Evolutionary conservation across 2,797 vertebrate genomes (phyloP), one percentile per base, ranked within the genome.

Genomic region (Coluber constrictor): DNA sequence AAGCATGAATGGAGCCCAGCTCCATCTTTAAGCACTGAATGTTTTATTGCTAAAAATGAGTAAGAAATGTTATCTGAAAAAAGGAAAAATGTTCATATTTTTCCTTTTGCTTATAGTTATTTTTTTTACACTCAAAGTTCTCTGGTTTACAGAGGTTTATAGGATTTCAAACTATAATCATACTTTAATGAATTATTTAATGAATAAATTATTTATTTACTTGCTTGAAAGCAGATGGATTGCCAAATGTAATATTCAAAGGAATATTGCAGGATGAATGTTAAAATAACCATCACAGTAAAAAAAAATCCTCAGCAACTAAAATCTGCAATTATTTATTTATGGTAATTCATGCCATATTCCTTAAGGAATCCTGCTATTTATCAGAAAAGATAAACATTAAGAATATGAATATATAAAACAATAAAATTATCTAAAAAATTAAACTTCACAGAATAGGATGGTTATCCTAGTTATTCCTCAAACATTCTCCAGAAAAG

Each of bases 31-130:
- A 23, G n/a, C 92, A 83, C 43, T 94, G 59, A 4, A 10, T 56
- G 54, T 87, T 32, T 79, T 96, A 94, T 47, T 90, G 59, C n/a
- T 88, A 90, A 29, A 32, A 91, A 23, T n/a, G 74, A 87, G 16
- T 59, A 56, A 37, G 86, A 91, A 7, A 43, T 91, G 3, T 8
- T 4, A 91, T 47, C 20, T 92, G 0, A 90, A 4, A 66, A 89
- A 86, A 74, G 1, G 9, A 61, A 61, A 3, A 6, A 5, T 59
- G 6, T 20, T 83, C 88, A 9, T 0, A 0, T 1, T 90, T 89
- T 54, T 74, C 0, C 2, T 2, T 55, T 29, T 27, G 66, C 60
- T 61, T 47, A 18, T 5, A 60, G 2, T 18, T 56, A 55, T 86
- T 86, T 57, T 66, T 51, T 23, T 70, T 70, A 10, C 27, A 4